Conservation (phyloP, 2,113 vertebrate species). For the Tragelaphus scriptus region DNA sequence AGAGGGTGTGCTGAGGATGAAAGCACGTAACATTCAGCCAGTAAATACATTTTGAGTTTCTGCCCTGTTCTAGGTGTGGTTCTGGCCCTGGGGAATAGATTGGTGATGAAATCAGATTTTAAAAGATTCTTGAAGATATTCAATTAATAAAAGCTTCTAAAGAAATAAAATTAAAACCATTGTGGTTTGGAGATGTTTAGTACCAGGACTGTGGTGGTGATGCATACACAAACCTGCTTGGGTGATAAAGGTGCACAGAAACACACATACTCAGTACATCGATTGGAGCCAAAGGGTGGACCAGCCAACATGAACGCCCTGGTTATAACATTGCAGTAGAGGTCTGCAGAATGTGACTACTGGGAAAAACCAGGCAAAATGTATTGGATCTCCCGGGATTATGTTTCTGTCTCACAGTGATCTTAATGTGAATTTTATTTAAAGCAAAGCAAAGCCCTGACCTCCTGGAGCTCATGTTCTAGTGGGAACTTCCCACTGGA, state of each 20-base stretch:
- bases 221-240: background rate
- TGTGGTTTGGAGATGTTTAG: background rate
- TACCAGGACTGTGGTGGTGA: background rate
- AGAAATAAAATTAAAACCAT: background rate
- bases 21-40: accelerated
- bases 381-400: background rate
- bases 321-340: accelerated
- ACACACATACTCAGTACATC: too few relatives aligned
- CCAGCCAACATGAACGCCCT: accelerated
- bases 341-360: background rate
- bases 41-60: background rate
- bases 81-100: background rate
- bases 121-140: background rate
- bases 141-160: background rate
- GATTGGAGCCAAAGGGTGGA: too few relatives aligned
- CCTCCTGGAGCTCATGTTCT: background rate
- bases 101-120: background rate
- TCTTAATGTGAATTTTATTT: background rate
- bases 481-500: background rate
- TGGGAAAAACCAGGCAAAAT: too few relatives aligned
- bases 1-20: background rate
- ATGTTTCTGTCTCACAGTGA: background rate
- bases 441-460: background rate
- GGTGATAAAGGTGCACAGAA: background rate
- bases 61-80: background rate